These are phyloP conservation scores for Halichondria panicea DNA, from an alignment of 37 sponge, comb jelly and placozoan genomes.

Conservation along the genomic window DNA sequence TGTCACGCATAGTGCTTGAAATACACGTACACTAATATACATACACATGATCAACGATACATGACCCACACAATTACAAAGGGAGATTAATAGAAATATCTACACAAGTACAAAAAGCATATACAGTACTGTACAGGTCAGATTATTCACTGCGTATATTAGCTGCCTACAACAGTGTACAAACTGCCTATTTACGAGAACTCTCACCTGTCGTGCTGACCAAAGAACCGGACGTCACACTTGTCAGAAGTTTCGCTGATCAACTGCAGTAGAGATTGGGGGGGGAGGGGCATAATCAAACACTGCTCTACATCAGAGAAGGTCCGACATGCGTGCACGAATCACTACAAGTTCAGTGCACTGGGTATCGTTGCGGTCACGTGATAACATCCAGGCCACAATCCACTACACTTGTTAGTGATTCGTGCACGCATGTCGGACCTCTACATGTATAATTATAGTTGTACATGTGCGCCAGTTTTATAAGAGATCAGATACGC, in stretches of 20 bases:
- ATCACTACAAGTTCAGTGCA: no score
- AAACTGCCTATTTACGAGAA: background rate
- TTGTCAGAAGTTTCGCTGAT: slow-evolving; percentile 82
- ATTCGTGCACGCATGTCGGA: no score
- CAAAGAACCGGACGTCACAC: slow-evolving; percentile 96
- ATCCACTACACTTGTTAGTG: no score
- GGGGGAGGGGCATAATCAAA: background rate
- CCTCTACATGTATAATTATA: no score
- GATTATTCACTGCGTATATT: background rate
- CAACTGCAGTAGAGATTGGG: slow-evolving; percentile 21
- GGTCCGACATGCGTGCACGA: no score
- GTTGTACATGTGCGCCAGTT: no score
- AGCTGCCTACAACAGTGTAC: background rate
- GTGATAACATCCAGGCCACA: no score
- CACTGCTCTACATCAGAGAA: background rate
- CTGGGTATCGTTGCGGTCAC: no score
- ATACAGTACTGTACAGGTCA: background rate
- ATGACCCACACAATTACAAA: background rate
- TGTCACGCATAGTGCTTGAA: no score
- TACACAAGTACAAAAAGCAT: background rate
- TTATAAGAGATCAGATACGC: no score
- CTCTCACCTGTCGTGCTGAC: slow-evolving; percentile 79
- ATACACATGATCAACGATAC: background rate
- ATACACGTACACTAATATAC: background rate
- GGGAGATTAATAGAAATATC: background rate